phyloP scores from a whole-genome alignment of 2,888 invertebrate genomes.

The Tribolium freemani region DNA sequence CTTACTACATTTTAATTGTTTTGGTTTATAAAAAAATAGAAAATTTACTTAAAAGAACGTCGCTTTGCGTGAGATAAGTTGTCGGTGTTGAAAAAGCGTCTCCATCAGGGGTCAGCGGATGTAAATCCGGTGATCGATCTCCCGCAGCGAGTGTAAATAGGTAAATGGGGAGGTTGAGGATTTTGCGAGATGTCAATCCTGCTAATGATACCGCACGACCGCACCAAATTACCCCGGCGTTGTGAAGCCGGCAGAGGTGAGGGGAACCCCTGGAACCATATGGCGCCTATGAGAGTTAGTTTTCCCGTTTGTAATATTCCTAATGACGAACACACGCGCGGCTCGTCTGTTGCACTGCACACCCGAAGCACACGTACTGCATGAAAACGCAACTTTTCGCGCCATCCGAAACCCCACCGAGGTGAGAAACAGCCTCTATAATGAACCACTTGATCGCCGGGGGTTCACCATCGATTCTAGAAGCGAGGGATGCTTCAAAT shows the following conservation, averaged over 20 bases:
- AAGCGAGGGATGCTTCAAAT: slow-evolving; percentile 43
- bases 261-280: slow-evolving; percentile 64
- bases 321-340: slow-evolving; percentile 69
- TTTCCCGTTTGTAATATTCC: slow-evolving; percentile 70
- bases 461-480: slow-evolving; percentile 27
- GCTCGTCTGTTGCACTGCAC: slow-evolving; percentile 47
- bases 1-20: too few species aligned
- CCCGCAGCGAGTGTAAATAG: slow-evolving; percentile 53
- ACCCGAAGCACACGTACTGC: slow-evolving; percentile 62
- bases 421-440: slow-evolving; percentile 41
- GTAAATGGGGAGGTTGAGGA: slow-evolving; percentile 61
- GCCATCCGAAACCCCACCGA: slow-evolving; percentile 22
- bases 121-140: slow-evolving; percentile 53
- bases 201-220: slow-evolving; percentile 69
- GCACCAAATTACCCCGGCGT: slow-evolving; percentile 67
- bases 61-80: not conserved
- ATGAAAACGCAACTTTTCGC: slow-evolving; percentile 67
- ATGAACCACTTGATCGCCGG: slow-evolving; percentile 43
- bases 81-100: not conserved
- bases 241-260: slow-evolving; percentile 41
- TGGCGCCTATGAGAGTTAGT: slow-evolving; percentile 68
- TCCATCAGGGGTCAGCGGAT: slow-evolving; percentile 50
- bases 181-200: slow-evolving; percentile 69
- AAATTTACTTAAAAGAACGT: not conserved
- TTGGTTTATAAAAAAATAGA: not conserved